Conservation (phyloP, 1,140 invertebrate genomes). For the Drosophila sproati region DNA sequence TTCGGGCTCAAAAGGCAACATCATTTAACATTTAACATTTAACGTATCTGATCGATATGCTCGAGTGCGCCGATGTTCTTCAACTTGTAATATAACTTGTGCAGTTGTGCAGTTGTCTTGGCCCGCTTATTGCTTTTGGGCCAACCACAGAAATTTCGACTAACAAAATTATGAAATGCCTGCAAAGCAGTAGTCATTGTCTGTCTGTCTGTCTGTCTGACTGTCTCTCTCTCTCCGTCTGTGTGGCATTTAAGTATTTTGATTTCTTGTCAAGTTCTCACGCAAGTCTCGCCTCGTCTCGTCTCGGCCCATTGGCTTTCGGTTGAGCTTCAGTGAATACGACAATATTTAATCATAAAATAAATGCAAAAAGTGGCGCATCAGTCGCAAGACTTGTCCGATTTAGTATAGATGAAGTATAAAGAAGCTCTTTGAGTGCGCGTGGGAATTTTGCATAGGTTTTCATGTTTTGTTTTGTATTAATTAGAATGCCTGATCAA, state of each 20-base stretch:
- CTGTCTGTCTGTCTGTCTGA: background rate
- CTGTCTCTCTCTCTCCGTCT: background rate
- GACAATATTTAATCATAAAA: conserved; percentile 66
- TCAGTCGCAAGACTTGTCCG: conserved; percentile 20
- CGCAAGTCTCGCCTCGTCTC: conserved; percentile 22
- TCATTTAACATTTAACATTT: conserved; percentile 53
- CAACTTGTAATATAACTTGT: background rate
- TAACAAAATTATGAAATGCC: conserved; percentile 47
- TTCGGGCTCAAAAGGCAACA: conserved; percentile 23
- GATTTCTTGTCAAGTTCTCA: conserved; percentile 56
- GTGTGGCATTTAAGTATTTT: conserved; percentile 43
- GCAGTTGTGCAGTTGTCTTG: background rate
- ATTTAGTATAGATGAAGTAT: conserved; percentile 19
- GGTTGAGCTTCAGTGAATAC: conserved; percentile 65
- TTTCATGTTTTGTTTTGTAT: conserved; percentile 34
- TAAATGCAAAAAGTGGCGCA: conserved; percentile 56
- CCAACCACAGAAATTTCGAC: conserved; percentile 35
- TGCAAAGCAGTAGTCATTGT: conserved; percentile 11
- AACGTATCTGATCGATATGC: conserved; percentile 1
- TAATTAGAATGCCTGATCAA: conserved; percentile 58
- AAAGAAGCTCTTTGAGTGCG: conserved; percentile 50
- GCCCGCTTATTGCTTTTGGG: conserved; percentile 1
- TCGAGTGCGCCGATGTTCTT: conserved; percentile 47
- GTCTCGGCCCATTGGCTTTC: conserved; percentile 54
- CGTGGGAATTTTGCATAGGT: conserved; percentile 63